phyloP scores from a whole-genome alignment of 2,888 invertebrate genomes.

The Callyntrura sp. region DNA sequence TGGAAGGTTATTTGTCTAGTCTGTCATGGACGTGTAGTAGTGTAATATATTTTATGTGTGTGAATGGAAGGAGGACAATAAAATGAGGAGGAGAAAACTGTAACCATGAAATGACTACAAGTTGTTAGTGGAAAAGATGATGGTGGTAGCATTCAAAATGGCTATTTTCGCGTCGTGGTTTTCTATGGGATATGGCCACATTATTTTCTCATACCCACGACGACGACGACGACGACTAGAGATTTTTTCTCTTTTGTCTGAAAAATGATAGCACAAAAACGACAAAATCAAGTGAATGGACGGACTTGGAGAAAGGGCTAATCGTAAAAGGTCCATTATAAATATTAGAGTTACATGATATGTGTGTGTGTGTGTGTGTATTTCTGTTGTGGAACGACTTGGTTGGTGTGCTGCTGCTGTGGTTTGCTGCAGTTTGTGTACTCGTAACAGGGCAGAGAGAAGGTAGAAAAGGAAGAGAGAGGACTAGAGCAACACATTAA shows the following conservation, averaged over 20 bases:
- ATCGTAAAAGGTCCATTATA: constrained; percentile 50
- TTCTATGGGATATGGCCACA: neutral
- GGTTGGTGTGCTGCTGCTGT: too few relatives aligned
- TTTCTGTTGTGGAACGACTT: neutral
- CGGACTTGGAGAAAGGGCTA: constrained; percentile 37
- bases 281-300: constrained; percentile 52
- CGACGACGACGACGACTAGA: too few relatives aligned
- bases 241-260: constrained; percentile 17
- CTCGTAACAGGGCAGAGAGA: neutral
- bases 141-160: constrained; percentile 30
- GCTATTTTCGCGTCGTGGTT: neutral
- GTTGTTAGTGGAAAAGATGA: constrained; percentile 38
- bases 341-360: constrained; percentile 11
- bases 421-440: neutral
- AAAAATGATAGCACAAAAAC: constrained; percentile 51
- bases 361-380: neutral
- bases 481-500: constrained; percentile 69
- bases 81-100: constrained; percentile 23
- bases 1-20: constrained; percentile 15
- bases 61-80: constrained; percentile 8
- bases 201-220: neutral
- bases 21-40: neutral
- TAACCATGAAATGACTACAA: constrained; percentile 30
- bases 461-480: neutral
- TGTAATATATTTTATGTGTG: constrained; percentile 15